Evolutionary conservation across 2,888 invertebrate genomes (phyloP), one percentile per base, ranked within the genome.

Genomic region (Omphaloscelis lunosa): DNA sequence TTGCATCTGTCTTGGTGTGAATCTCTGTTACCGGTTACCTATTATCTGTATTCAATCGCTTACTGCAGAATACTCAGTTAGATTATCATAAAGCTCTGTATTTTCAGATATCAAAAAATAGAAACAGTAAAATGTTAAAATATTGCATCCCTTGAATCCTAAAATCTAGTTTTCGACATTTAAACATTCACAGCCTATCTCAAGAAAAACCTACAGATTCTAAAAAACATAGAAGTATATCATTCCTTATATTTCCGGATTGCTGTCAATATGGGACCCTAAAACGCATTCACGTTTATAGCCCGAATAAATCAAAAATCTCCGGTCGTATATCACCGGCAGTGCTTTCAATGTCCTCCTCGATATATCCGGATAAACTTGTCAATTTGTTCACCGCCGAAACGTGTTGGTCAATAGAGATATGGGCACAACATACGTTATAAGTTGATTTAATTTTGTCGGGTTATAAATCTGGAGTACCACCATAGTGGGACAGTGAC

Each of bases 361-460:
- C 90, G 88, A 93, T 93, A 93, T 91, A 91, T 90, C 89, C 86
- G 92, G 89, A 92, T 95, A 93, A 92, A 92, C 92, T 92, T 90
- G 91, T 91, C 93, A 93, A 93, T 94, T 91, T 92, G 91, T 91
- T 90, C 88, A 83, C 86, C 84, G 89, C 90, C 87, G 90, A 93
- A 91, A 91, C 89, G 91, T 89, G 92, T 90, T 89, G 92, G 90
- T 85, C 87, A 86, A 89, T 89, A 87, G 89, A 86, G 88, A 89
- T 89, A 89, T 84, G 88, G 87, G 72, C 89, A 87, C 90, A 85
- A 89, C 88, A 90, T 91, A 90, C 89, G 91, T 93, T 93, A 91
- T 88, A 92, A 87, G 93, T 92, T 91, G 90, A 93, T 93, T 93
- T 90, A 89, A 94, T 93, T 94, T 94, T 90, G 94, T 90, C 91